These are phyloP conservation scores for Dasyurus viverrinus DNA, from an alignment of 2,113 vertebrate genomes.

Conservation along the genomic window DNA sequence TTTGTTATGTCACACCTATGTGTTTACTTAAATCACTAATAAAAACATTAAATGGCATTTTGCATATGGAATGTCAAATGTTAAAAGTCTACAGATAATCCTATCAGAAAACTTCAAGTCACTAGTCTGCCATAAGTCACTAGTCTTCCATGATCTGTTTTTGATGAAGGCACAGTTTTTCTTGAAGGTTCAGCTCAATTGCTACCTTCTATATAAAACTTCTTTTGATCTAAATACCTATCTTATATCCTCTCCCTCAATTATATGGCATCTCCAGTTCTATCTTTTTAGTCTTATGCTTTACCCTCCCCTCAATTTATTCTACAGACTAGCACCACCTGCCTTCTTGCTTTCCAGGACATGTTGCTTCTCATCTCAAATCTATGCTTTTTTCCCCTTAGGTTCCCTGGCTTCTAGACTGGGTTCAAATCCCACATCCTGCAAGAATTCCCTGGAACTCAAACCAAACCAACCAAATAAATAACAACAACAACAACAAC, in stretches of 20 bases:
- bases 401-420: neutral
- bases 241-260: neutral
- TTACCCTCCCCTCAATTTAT: neutral
- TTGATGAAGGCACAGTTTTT: neutral
- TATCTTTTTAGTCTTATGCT: neutral
- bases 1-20: neutral
- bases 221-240: neutral
- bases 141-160: neutral
- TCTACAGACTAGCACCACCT: neutral
- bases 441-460: neutral
- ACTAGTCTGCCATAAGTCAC: too few species aligned
- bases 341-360: neutral
- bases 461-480: neutral
- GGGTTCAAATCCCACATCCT: neutral
- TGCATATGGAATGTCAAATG: neutral
- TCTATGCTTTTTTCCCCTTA: neutral
- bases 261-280: neutral
- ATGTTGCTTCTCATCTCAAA: neutral
- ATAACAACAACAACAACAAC: too few species aligned
- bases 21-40: neutral
- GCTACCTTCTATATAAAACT: neutral
- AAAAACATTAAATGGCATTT: neutral
- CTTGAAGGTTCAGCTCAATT: neutral
- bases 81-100: too few species aligned
- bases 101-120: too few species aligned